phyloP scores from a whole-genome alignment of 2,888 invertebrate species.

The Cabera pusaria region DNA sequence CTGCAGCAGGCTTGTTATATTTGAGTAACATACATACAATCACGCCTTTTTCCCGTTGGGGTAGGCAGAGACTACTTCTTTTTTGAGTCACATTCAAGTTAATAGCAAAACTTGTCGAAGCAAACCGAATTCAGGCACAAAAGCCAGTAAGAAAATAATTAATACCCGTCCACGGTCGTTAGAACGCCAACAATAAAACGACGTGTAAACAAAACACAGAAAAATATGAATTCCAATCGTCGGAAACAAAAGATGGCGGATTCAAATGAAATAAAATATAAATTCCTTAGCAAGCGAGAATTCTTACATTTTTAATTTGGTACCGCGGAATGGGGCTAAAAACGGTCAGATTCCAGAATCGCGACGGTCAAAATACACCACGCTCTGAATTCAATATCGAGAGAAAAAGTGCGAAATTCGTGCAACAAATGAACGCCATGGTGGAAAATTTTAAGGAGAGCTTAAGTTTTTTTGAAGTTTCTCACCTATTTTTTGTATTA shows the following conservation, averaged over 20 bases:
- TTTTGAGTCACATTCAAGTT: too few relatives aligned
- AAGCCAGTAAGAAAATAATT: slow-evolving; percentile 73
- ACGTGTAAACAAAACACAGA: slow-evolving; percentile 81
- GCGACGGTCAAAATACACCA: slow-evolving; percentile 47
- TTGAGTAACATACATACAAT: too few relatives aligned
- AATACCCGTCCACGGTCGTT: slow-evolving; percentile 72
- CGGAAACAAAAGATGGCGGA: slow-evolving; percentile 82
- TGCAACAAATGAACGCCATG: too few relatives aligned
- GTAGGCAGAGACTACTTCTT: too few relatives aligned
- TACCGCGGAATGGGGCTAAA: slow-evolving; percentile 71
- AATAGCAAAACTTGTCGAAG: slow-evolving; percentile 9
- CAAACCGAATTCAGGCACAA: slow-evolving; percentile 5
- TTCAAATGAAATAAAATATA: slow-evolving; percentile 83
- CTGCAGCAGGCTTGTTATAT: too few relatives aligned
- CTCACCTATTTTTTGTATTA: too few relatives aligned
- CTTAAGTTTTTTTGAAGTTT: too few relatives aligned
- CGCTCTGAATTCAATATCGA: slow-evolving; percentile 7
- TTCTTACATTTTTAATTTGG: slow-evolving; percentile 83
- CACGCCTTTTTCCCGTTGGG: too few relatives aligned
- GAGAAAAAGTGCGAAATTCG: slow-evolving; percentile 8
- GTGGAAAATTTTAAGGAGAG: too few relatives aligned
- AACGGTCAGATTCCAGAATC: slow-evolving; percentile 74
- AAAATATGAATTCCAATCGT: slow-evolving; percentile 83
- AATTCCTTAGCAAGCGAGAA: slow-evolving; percentile 80
- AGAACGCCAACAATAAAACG: slow-evolving; percentile 78